These are phyloP conservation scores for Omphaloscelis lunosa DNA, from an alignment of 2,888 invertebrate genomes.

Conservation along the genomic window DNA sequence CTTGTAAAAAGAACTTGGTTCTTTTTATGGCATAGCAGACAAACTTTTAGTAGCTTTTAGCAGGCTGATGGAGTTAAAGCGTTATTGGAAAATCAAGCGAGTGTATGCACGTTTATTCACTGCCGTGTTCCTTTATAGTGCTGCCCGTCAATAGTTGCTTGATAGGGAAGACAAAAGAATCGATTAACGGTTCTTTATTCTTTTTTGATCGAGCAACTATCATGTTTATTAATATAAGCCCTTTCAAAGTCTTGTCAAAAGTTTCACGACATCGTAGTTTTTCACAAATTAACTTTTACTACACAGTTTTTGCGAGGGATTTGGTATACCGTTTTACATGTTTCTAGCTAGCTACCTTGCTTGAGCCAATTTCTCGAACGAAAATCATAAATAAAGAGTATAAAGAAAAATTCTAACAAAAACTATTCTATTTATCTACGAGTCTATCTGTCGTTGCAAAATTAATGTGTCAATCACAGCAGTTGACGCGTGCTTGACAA, in stretches of 20 bases:
- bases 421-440: too few species aligned
- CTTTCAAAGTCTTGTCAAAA: neutral
- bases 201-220: neutral
- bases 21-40: neutral
- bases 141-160: neutral
- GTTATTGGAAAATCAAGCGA: neutral
- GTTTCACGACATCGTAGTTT: neutral
- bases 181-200: neutral
- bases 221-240: neutral
- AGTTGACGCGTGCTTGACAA: neutral
- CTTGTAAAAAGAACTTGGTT: neutral
- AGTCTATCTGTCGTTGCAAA: neutral
- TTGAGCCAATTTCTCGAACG: neutral
- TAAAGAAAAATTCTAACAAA: too few species aligned
- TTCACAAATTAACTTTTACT: neutral
- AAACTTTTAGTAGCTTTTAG: slow-evolving; percentile 10
- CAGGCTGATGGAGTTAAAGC: neutral
- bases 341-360: neutral
- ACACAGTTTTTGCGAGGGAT: neutral
- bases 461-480: neutral
- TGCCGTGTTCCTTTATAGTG: neutral
- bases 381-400: neutral
- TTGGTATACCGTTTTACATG: neutral
- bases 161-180: slow-evolving; percentile 1
- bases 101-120: neutral